Evolutionary conservation across 2,797 vertebrate species (phyloP), one percentile per base, ranked within the genome.

Genomic region (Pelochelys cantorii): DNA sequence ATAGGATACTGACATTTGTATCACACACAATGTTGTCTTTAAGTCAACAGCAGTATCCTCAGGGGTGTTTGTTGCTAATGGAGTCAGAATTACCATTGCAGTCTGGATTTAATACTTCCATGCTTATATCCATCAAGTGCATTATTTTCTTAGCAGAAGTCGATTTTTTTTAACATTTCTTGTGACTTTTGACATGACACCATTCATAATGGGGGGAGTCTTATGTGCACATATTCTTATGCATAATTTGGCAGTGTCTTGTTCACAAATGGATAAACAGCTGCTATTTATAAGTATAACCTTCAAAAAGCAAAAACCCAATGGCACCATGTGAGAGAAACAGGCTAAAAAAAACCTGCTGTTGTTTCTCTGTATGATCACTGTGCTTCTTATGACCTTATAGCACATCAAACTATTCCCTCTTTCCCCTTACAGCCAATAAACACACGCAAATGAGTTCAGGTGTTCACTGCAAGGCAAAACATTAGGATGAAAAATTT

Each of bases 21-120:
- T 97, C 96, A 97, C 96, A 98, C 97, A 97, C 92, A 97, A 94
- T 89, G 92, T 97, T 97, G 94, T 97, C 90, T 97, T 97, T 96
- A 97, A 96, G 94, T 97, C 96, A 97, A 79, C 97, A 77, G 84
- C 90, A 94, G 85, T 92, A 95, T 95, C 95, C 96, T 97, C 97
- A 93, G 93, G 97, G 94, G 97, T 94, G 84, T 96, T 97, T 97
- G 97, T 97, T 98, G 97, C 97, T 98, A 98, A 98, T 97, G 96
- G 97, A 98, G 97, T 98, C 97, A 97, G 95, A 98, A 98, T 96
- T 97, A 96, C 97, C 94, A 75, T 94, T 96, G 95, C 96, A 95
- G 93, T 97, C 95, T 97, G 97, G 94, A 97, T 97, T 97, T 97
- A 98, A 97, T 97, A 95, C 85, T 97, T 97, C 97, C 96, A 96